A percentile compares a stretch with the other conserved stretches of the same genome.
Evolutionary conservation across 2,797 vertebrate species (phyloP).

Genomic region (Pangasius sanitwongsei): DNA sequence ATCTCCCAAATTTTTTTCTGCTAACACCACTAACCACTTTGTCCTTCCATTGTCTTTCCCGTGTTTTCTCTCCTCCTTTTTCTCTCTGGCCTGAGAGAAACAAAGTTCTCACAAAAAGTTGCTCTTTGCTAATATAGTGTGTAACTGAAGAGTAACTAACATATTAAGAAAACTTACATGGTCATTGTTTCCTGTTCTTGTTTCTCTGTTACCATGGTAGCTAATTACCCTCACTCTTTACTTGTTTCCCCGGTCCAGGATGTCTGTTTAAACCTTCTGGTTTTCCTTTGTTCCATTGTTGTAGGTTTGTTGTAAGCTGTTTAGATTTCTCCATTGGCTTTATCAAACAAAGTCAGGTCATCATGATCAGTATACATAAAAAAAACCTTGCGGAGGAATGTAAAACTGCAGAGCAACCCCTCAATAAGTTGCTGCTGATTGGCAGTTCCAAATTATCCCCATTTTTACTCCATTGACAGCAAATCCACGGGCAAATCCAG

Average conservation of each 20-base stretch:
- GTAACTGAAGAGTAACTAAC: not conserved
- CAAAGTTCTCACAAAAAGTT: not conserved
- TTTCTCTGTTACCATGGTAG: too few relatives aligned
- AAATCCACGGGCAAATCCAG: not conserved
- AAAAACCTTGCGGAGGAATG: not conserved
- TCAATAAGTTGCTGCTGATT: not conserved
- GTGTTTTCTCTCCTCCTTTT: not conserved
- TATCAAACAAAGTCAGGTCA: not conserved
- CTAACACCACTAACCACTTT: not conserved
- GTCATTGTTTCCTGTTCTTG: not conserved
- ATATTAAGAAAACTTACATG: not conserved
- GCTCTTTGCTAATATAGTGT: not conserved
- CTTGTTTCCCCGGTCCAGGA: too few relatives aligned
- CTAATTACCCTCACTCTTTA: not conserved
- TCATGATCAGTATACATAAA: not conserved
- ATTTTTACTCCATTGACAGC: not conserved
- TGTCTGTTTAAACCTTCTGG: not conserved
- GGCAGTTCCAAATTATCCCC: not conserved
- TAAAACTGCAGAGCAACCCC: not conserved
- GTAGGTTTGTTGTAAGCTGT: not conserved
- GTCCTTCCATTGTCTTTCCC: not conserved
- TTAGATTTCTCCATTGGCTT: not conserved
- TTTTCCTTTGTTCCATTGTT: too few relatives aligned
- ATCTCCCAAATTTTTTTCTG: slow-evolving; percentile 1
- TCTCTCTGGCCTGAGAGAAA: not conserved